Percentiles rank a stretch among this genome's conserved stretches.
Evolutionary conservation across 2,113 vertebrate genomes (phyloP).

Genomic region (Phocoena sinus): DNA sequence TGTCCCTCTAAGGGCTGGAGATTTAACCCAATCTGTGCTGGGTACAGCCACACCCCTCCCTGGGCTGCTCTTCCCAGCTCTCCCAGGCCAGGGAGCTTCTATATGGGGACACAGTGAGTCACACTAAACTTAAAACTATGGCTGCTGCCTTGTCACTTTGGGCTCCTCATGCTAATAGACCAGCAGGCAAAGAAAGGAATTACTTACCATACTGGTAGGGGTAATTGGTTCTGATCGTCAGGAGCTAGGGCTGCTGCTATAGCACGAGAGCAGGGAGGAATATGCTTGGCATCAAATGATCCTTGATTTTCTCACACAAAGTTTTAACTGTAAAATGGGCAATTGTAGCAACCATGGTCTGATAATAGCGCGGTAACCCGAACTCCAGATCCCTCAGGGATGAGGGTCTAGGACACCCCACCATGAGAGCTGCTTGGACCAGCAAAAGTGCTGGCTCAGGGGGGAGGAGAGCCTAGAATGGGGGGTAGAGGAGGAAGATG

Average conservation of each 20-base stretch:
- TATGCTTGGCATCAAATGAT: neutral
- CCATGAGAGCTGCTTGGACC: neutral
- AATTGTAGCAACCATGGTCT: neutral
- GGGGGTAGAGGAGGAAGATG: neutral
- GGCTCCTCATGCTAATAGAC: neutral
- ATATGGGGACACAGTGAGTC: neutral
- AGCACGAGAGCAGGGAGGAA: neutral
- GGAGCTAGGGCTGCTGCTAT: neutral
- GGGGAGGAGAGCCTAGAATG: neutral
- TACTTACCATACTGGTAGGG: neutral
- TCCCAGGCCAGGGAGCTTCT: neutral
- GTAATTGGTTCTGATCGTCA: neutral
- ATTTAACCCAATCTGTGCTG: neutral
- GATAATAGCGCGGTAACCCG: neutral
- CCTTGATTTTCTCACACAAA: neutral
- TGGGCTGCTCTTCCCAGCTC: neutral
- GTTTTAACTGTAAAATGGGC: neutral
- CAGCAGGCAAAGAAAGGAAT: neutral
- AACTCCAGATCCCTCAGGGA: neutral
- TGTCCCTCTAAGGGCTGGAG: neutral
- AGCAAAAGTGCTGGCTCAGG: neutral
- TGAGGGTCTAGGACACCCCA: neutral
- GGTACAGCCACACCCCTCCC: neutral
- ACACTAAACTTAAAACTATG: neutral
- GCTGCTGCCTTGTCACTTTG: neutral